Conservation (phyloP, 2,113 vertebrate species). For the Turdus rufiventris region DNA sequence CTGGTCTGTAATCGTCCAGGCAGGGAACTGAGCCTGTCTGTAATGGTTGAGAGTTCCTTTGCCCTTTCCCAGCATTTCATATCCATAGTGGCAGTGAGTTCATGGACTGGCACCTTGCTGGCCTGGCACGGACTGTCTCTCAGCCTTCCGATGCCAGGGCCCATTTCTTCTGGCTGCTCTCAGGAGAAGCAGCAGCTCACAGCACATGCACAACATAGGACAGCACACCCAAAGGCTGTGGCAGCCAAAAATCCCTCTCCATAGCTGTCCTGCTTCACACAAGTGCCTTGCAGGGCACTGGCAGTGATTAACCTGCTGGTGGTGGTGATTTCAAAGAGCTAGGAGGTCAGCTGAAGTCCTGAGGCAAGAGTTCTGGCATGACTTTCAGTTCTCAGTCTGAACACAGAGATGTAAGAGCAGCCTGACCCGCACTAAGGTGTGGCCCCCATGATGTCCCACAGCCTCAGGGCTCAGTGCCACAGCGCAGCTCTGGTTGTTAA, state of each 20-base stretch:
- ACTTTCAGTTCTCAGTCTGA: not conserved
- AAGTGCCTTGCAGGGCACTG: not conserved
- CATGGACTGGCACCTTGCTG: not conserved
- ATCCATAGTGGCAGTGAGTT: not conserved
- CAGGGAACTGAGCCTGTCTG: not conserved
- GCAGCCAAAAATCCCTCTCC: not conserved
- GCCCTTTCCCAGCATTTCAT: not conserved
- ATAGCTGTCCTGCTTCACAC: not conserved
- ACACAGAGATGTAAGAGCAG: not conserved
- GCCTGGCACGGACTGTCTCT: accelerated
- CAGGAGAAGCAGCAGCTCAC: not conserved
- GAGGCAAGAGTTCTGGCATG: not conserved
- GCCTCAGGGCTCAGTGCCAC: not conserved
- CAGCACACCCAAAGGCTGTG: accelerated
- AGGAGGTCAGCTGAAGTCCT: not conserved
- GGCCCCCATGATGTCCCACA: not conserved
- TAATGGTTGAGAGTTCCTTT: not conserved
- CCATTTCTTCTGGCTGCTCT: not conserved
- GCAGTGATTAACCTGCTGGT: not conserved
- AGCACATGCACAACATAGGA: accelerated
- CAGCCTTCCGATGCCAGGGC: not conserved
- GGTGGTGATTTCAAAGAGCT: not conserved
- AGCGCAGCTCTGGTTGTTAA: not conserved
- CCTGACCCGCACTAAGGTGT: not conserved
- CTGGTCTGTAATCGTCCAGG: not conserved